phyloP scores from a whole-genome alignment of 2,888 invertebrate species.

The Strigamia maritima region DNA sequence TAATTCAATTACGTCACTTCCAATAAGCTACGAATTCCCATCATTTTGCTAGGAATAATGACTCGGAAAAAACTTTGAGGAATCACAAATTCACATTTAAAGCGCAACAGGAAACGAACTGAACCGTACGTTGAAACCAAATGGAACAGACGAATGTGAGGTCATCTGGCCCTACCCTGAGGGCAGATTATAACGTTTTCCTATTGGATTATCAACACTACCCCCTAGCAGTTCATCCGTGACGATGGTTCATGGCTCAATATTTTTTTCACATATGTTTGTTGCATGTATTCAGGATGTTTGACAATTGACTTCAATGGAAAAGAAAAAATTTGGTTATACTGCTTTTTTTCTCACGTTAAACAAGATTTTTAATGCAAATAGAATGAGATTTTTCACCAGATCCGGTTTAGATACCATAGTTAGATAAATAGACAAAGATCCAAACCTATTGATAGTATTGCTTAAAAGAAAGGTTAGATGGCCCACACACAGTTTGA shows the following conservation, averaged over 20 bases:
- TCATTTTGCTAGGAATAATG: neutral
- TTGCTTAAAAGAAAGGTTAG: neutral
- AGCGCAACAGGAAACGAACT: neutral
- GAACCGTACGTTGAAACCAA: neutral
- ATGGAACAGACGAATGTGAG: neutral
- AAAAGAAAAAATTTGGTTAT: neutral
- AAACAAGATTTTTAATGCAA: neutral
- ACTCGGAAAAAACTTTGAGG: neutral
- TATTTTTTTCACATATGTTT: neutral
- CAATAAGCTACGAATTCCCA: neutral
- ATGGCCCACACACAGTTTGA: neutral
- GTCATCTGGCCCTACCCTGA: neutral
- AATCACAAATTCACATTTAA: neutral
- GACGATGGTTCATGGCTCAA: neutral
- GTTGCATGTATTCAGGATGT: neutral
- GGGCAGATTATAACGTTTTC: neutral
- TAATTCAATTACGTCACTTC: neutral
- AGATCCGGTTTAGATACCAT: constrained; percentile 21
- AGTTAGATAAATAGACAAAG: neutral
- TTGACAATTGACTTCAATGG: neutral
- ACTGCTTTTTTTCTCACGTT: neutral
- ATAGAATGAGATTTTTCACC: neutral
- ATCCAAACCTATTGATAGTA: neutral
- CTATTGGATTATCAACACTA: neutral
- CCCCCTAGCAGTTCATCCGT: neutral